These are phyloP conservation scores for Brachionus rotundiformis DNA, from an alignment of 1,140 invertebrate species.

Conservation along the genomic window DNA sequence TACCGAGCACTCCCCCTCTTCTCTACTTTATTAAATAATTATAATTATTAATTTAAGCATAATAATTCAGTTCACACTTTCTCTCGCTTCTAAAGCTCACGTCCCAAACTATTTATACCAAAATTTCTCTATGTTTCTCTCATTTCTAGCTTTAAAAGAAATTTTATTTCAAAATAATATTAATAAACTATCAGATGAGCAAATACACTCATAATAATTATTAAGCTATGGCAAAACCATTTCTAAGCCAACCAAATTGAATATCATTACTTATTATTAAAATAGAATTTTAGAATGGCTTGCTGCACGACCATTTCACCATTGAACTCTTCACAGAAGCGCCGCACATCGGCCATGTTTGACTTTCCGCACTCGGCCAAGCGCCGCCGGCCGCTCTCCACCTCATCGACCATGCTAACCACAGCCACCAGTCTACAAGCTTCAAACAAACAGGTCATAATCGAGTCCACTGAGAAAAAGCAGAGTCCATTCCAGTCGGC, in stretches of 20 bases:
- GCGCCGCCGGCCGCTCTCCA: constrained; percentile 8
- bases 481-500: background rate
- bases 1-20: background rate
- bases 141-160: constrained; percentile 7
- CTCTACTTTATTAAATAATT: background rate
- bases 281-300: constrained; percentile 45
- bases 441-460: background rate
- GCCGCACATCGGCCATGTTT: background rate
- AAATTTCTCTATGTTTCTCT: background rate
- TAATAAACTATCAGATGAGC: too few relatives aligned
- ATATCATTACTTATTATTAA: too few relatives aligned
- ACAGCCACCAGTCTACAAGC: background rate
- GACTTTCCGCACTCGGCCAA: constrained; percentile 37
- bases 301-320: constrained; percentile 51
- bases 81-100: background rate
- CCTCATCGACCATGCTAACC: constrained; percentile 7
- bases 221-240: background rate
- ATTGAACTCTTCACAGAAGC: constrained; percentile 41
- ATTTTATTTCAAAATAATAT: background rate
- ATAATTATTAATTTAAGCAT: background rate
- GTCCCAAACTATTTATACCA: background rate
- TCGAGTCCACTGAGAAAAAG: constrained; percentile 20
- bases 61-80: background rate
- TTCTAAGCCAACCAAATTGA: background rate
- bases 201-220: too few relatives aligned